Base-by-base conservation (phyloP, 2,113 vertebrate genomes). In the Meriones unguiculatus region DNA sequence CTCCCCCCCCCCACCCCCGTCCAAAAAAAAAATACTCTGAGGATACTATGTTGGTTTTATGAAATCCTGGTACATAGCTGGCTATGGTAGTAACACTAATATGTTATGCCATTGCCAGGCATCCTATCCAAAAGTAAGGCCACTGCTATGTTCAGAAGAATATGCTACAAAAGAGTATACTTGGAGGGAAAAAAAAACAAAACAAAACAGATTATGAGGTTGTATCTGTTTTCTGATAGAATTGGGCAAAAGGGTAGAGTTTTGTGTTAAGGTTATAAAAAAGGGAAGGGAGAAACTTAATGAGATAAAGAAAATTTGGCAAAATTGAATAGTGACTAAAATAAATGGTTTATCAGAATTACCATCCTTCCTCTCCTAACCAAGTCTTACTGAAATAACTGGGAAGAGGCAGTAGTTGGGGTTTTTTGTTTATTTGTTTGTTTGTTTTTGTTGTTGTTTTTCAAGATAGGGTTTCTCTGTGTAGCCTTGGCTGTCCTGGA, bases 241-340 rank as follows among this genome's bases (percentile, higher is more conserved):
- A 41, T 65, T 93, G 78, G 57, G 41, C 57, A 22, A 85, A 95
- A 91, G 2, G 30, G 17, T 84, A 78, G 75, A 54, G 38, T 91
- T 91, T 90, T 75, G 73, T 65, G 32, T 91, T 75, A 24, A 75
- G 52, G 57, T 94, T 95, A 18, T 70, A 84, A 59, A 41, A 89
- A 57, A 73, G 15, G 90, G 72, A 82, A 28, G 50, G 30, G 87
- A 86, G 70, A 90, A 90, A 91, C 22, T 70, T 87, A 14, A n/a
- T 57, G 65, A n/a, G 89, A 92, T 85, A 52, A 69, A 92, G 54
- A 92, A 95, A 87, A 12, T 54, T 78, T 90, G 67, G 11, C 80
- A 87, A 91, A 91, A 75, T 90, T 97, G 64, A 22, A 90, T 30
- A 95, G 22, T 87, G 94, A 38, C 76, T 46, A 69, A 93, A 87